Evolutionary conservation across 1,140 invertebrate genomes (phyloP).

Genomic region (Drosophila orosa): DNA sequence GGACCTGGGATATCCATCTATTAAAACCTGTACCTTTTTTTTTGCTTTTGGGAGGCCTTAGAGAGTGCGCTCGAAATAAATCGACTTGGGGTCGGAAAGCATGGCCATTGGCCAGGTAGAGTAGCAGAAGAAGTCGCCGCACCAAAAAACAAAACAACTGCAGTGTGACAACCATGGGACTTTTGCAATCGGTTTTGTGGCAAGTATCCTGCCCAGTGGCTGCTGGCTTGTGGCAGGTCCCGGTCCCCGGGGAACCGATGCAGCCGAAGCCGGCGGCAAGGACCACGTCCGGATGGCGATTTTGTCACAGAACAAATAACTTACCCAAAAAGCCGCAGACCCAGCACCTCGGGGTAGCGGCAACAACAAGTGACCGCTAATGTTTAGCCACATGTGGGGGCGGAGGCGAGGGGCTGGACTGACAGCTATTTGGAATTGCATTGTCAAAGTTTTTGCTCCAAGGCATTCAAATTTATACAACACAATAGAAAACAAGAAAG

Average conservation of each 20-base stretch:
- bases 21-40: slow-evolving; percentile 45
- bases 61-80: slow-evolving; percentile 65
- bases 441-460: slow-evolving; percentile 56
- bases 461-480: slow-evolving; percentile 39
- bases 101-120: slow-evolving; percentile 21
- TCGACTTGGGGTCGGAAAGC: slow-evolving; percentile 39
- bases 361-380: slow-evolving; percentile 66
- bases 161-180: slow-evolving; percentile 66
- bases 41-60: slow-evolving; percentile 18
- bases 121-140: background rate
- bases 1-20: slow-evolving; percentile 14
- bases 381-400: slow-evolving; percentile 61
- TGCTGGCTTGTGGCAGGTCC: slow-evolving; percentile 49
- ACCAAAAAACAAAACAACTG: slow-evolving; percentile 50
- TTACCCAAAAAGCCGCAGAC: slow-evolving; percentile 72
- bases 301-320: slow-evolving; percentile 75
- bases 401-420: slow-evolving; percentile 9
- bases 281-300: slow-evolving; percentile 34
- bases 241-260: slow-evolving; percentile 12
- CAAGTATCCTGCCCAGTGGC: slow-evolving; percentile 13
- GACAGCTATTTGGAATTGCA: slow-evolving; percentile 55
- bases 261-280: slow-evolving; percentile 15
- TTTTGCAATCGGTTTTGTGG: slow-evolving; percentile 60
- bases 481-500: background rate
- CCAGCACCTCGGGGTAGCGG: slow-evolving; percentile 23